Percentiles rank a stretch among this genome's conserved stretches.
These are phyloP conservation scores for Syrphus vitripennis DNA, from an alignment of 2,888 invertebrate species.

Conservation along the genomic window DNA sequence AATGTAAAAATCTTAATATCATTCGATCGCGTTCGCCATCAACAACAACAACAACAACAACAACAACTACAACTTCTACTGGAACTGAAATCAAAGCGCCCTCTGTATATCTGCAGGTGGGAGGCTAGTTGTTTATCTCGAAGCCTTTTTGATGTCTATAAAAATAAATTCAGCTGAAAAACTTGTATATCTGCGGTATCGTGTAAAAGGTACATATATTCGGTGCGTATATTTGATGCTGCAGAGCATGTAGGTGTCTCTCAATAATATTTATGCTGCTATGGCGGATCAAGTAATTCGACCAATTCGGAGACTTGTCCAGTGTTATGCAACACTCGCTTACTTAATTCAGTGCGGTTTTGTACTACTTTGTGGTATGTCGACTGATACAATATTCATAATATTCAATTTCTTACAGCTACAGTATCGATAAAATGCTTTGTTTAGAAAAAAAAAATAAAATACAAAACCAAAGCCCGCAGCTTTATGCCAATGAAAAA, in stretches of 20 bases:
- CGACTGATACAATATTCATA: constrained; percentile 16
- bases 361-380: constrained; percentile 12
- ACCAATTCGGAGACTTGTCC: constrained; percentile 51
- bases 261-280: constrained; percentile 43
- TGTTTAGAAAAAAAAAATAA: constrained; percentile 25
- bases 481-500: constrained; percentile 1
- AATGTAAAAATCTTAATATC: background rate
- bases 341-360: constrained; percentile 12
- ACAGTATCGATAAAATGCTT: constrained; percentile 19
- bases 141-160: background rate
- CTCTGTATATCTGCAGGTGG: constrained; percentile 31
- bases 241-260: constrained; percentile 49
- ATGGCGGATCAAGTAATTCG: constrained; percentile 53
- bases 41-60: background rate
- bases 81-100: constrained; percentile 6
- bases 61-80: background rate
- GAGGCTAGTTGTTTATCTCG: background rate
- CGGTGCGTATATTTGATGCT: constrained; percentile 10
- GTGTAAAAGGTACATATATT: background rate
- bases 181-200: constrained; percentile 24
- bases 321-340: constrained; percentile 48
- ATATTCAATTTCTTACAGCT: constrained; percentile 30
- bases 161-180: background rate
- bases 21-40: background rate
- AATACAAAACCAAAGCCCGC: background rate